Conservation (phyloP, 2,888 invertebrate genomes). For the Apamea epomidion region DNA sequence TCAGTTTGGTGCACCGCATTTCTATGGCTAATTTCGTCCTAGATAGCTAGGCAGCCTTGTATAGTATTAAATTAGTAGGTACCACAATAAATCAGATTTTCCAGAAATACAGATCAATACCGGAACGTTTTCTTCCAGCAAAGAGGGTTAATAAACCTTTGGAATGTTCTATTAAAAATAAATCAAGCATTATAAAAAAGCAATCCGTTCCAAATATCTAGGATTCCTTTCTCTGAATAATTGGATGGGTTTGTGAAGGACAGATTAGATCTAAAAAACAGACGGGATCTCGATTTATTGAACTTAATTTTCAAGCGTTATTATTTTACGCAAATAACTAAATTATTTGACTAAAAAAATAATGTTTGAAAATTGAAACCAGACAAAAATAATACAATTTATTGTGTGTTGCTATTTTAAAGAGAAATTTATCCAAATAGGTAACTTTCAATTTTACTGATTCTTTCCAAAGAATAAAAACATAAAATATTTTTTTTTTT, state of each 20-base stretch:
- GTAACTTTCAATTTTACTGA: too few species aligned
- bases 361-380: not conserved
- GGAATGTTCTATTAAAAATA: conserved; percentile 25
- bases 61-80: not conserved
- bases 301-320: not conserved
- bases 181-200: conserved; percentile 44
- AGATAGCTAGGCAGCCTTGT: too few species aligned
- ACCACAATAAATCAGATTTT: not conserved
- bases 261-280: not conserved
- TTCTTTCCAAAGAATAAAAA: not conserved
- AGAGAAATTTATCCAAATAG: not conserved
- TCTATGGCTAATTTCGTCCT: not conserved
- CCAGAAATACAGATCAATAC: not conserved
- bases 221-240: conserved; percentile 19
- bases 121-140: not conserved
- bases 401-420: not conserved
- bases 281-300: not conserved
- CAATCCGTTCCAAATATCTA: conserved; percentile 39
- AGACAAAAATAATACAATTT: not conserved
- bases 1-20: not conserved
- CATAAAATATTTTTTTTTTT: not conserved
- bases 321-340: not conserved
- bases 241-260: conserved; percentile 32
- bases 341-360: too few species aligned
- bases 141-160: conserved; percentile 27